Conservation (phyloP, 2,888 invertebrate genomes). For the Leucania comma region DNA sequence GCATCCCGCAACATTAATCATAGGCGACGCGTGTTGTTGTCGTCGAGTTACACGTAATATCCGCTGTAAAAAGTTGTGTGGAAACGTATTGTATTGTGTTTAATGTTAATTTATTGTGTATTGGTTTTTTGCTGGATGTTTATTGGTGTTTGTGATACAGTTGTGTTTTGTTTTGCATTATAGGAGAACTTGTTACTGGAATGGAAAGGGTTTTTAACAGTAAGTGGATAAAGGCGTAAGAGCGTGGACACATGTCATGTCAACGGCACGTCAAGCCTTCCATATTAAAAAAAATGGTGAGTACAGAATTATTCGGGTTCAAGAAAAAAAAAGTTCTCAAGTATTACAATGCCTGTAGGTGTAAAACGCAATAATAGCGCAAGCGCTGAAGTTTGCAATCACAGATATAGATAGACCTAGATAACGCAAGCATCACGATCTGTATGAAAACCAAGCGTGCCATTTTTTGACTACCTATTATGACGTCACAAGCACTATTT, state of each 20-base stretch:
- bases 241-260: too few relatives aligned
- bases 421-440: too few relatives aligned
- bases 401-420: too few relatives aligned
- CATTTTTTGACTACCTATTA: too few relatives aligned
- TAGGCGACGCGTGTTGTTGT: constrained; percentile 56
- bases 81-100: constrained; percentile 35
- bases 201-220: not conserved
- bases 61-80: constrained; percentile 57
- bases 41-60: constrained; percentile 59
- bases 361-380: constrained; percentile 31
- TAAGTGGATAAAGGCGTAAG: too few relatives aligned
- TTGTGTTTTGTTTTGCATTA: not conserved
- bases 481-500: too few relatives aligned
- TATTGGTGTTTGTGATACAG: not conserved
- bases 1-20: constrained; percentile 62
- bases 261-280: too few relatives aligned
- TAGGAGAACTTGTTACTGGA: not conserved
- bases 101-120: constrained; percentile 42
- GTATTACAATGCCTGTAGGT: constrained; percentile 20
- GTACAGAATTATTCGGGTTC: too few relatives aligned
- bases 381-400: constrained; percentile 25
- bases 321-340: constrained; percentile 17
- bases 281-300: too few relatives aligned
- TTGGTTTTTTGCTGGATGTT: constrained; percentile 20
- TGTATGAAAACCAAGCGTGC: too few relatives aligned